A percentile compares a stretch with the other conserved stretches of the same genome.
phyloP scores from a whole-genome alignment of 2,888 invertebrate genomes.

The Dryobota labecula region DNA sequence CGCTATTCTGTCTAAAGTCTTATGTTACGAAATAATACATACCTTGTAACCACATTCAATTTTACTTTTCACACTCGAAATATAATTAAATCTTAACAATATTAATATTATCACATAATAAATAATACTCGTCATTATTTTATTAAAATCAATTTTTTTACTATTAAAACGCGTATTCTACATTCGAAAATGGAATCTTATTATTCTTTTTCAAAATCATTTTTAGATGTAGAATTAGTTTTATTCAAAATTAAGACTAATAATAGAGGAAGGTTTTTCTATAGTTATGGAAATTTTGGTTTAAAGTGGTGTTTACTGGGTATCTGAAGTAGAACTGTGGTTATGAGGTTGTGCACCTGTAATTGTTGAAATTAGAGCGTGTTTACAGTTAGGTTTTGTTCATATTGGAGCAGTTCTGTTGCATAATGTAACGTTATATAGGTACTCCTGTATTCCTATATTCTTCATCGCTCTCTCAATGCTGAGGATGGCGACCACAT shows the following conservation, averaged over 20 bases:
- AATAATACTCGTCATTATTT: constrained; percentile 29
- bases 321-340: constrained; percentile 35
- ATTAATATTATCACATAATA: constrained; percentile 45
- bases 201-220: constrained; percentile 18
- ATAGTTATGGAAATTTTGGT: constrained; percentile 1
- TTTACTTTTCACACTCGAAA: constrained; percentile 68
- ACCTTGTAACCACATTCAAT: constrained; percentile 86
- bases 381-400: constrained; percentile 51
- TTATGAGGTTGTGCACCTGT: constrained; percentile 2
- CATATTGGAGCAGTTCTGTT: constrained; percentile 21
- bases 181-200: constrained; percentile 29
- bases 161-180: constrained; percentile 26
- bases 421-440: not conserved
- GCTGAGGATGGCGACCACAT: no score
- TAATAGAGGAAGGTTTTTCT: not conserved
- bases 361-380: constrained; percentile 42
- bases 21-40: constrained; percentile 33
- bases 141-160: constrained; percentile 11
- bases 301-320: constrained; percentile 20
- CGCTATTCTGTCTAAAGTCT: no score
- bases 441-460: no score
- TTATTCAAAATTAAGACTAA: not conserved
- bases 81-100: constrained; percentile 40
- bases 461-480: no score
- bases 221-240: constrained; percentile 16